A percentile compares a stretch with the other conserved stretches of the same genome.
phyloP scores from a whole-genome alignment of 2,797 vertebrate species.

The Eurystomus glaucurus region DNA sequence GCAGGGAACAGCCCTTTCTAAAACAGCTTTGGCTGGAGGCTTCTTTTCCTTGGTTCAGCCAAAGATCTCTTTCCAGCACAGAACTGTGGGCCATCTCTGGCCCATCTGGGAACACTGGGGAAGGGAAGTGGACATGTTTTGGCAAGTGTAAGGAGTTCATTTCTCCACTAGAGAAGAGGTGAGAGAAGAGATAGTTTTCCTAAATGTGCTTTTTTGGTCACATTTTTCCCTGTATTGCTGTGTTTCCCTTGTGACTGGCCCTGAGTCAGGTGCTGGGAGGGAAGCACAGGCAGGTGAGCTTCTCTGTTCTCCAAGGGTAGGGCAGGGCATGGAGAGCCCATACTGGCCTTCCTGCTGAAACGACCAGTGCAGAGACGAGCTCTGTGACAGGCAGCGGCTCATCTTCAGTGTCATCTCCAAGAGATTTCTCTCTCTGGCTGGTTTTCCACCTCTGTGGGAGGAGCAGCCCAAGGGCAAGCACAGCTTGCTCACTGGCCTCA shows the following conservation, averaged over 20 bases:
- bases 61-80: background rate
- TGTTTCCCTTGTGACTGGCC: background rate
- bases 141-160: background rate
- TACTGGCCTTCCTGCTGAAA: background rate
- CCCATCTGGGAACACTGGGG: background rate
- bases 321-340: background rate
- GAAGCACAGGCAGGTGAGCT: background rate
- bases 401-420: background rate
- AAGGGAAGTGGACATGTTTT: background rate
- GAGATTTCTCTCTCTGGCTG: conserved; percentile 30
- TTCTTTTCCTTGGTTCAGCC: background rate
- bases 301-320: background rate
- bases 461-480: conserved; percentile 20
- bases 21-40: background rate
- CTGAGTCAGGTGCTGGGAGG: accelerated
- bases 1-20: background rate
- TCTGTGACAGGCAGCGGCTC: background rate
- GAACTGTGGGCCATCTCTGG: background rate
- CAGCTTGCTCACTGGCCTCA: conserved; percentile 24
- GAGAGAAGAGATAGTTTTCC: background rate
- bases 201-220: background rate
- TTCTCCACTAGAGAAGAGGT: background rate
- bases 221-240: background rate
- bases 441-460: conserved; percentile 15
- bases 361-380: accelerated